Base-by-base conservation (phyloP, 2,797 vertebrate genomes). In the Falco naumanni region DNA sequence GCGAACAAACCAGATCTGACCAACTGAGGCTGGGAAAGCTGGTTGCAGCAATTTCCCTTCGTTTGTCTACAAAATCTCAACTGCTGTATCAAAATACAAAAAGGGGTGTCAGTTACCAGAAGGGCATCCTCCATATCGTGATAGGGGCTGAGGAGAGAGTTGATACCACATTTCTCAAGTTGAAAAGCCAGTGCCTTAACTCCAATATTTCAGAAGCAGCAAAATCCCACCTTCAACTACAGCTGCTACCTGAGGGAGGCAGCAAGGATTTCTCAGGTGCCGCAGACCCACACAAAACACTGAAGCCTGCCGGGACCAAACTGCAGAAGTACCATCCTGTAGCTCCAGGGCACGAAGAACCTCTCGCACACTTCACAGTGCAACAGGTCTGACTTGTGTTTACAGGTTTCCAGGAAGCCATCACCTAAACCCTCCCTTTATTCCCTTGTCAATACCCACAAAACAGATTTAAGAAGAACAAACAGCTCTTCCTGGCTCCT, bases 161-260 rank as follows among this genome's bases (percentile, higher is more conserved):
- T 41, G n/a, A 20, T 47, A 28, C 2, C 37, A 6, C 16, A 2
- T 0, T 11, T 19, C n/a, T 39, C 1, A 53, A 1, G 7, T 1
- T 29, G 33, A 63, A 34, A 59, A 82, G 51, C 11, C 41, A 50
- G 4, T 28, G 5, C 29, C 18, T 63, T 28, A 57, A 64, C 29
- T 65, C n/a, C 28, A 20, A 0, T 16, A 22, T 12, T 69, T 41
- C 21, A 28, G 29, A 70, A 61, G 43, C 28, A 56, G 39, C 11
- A 70, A 63, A 74, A 64, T 25, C 34, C 20, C 76, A 41, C 19
- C 25, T 45, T 60, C 19, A 28, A 26, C 25, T 19, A 21, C 29
- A 10, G 6, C 21, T 0, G 1, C 28, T 28, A 43, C 77, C 50
- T 31, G n/a, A 28, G 57, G 51, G 19, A 86, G 31, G 51, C 57